Conservation (phyloP, 2,113 vertebrate species). For the Zeus faber region DNA sequence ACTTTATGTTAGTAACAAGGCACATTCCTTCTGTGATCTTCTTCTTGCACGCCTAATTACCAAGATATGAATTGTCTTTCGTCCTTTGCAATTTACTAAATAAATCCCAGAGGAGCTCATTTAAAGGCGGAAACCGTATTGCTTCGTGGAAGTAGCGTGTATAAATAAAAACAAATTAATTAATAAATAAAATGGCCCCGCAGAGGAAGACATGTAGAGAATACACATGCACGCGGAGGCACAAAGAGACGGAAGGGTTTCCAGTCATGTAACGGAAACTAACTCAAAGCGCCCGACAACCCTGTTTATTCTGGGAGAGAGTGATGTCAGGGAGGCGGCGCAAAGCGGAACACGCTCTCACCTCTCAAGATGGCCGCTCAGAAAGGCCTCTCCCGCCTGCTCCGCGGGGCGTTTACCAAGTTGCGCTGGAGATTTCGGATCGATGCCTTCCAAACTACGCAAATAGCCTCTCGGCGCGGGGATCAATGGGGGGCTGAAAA, state of each 20-base stretch:
- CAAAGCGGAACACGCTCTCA: slow-evolving; percentile 26
- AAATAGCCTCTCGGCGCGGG: slow-evolving; percentile 8
- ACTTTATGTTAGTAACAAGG: slow-evolving; percentile 68
- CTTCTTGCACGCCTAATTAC: slow-evolving; percentile 74
- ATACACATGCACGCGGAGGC: too few relatives aligned
- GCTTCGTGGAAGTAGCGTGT: slow-evolving; percentile 59
- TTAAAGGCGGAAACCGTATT: slow-evolving; percentile 72
- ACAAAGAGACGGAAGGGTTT: slow-evolving; percentile 25
- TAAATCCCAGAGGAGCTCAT: slow-evolving; percentile 70
- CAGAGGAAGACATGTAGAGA: too few relatives aligned
- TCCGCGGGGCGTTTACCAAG: slow-evolving; percentile 28
- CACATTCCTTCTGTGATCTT: slow-evolving; percentile 70
- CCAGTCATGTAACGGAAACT: slow-evolving; percentile 56
- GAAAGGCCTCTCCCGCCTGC: slow-evolving; percentile 23
- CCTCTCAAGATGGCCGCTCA: slow-evolving; percentile 14
- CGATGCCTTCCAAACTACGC: slow-evolving; percentile 27
- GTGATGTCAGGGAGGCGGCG: slow-evolving; percentile 23
- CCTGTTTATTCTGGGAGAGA: slow-evolving; percentile 53
- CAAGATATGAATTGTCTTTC: slow-evolving; percentile 67
- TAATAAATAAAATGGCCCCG: too few relatives aligned
- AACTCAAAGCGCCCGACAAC: slow-evolving; percentile 51
- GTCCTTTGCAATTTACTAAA: slow-evolving; percentile 69
- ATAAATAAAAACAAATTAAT: slow-evolving; percentile 38
- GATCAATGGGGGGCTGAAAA: slow-evolving; percentile 17
- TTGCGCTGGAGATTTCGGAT: slow-evolving; percentile 38